Evolutionary conservation across 2,888 invertebrate species (phyloP).

Genomic region (Platycheirus rosarum): DNA sequence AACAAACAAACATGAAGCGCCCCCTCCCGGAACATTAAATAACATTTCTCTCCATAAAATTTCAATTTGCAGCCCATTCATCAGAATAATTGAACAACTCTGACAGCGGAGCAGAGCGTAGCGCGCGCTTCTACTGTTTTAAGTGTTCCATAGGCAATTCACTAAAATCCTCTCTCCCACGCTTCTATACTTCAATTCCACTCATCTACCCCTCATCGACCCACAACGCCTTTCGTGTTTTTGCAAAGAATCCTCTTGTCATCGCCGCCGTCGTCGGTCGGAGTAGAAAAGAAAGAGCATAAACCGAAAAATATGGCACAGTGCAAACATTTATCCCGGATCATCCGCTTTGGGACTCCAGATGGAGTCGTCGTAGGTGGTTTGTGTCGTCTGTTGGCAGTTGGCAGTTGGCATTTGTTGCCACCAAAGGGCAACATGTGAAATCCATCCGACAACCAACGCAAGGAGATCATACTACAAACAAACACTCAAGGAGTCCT

Average conservation of each 20-base stretch:
- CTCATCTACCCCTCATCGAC: neutral
- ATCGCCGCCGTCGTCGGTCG: neutral
- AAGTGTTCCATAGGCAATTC: constrained; percentile 73
- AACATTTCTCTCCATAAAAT: constrained; percentile 75
- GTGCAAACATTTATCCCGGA: constrained; percentile 63
- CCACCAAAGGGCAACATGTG: constrained; percentile 73
- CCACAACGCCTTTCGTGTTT: neutral
- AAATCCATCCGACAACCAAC: constrained; percentile 48
- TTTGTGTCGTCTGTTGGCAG: constrained; percentile 59
- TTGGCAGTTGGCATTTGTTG: constrained; percentile 19
- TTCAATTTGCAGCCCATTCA: constrained; percentile 76
- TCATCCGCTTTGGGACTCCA: constrained; percentile 59
- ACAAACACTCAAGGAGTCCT: constrained; percentile 10
- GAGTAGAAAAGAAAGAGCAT: constrained; percentile 4
- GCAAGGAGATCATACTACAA: constrained; percentile 18
- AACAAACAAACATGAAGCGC: constrained; percentile 43
- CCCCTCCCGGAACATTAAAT: constrained; percentile 70
- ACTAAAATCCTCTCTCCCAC: constrained; percentile 42
- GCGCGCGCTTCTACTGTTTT: constrained; percentile 66
- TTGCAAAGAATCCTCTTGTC: constrained; percentile 24
- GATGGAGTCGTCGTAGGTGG: constrained; percentile 59
- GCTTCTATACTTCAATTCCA: constrained; percentile 18
- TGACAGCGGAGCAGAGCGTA: constrained; percentile 61
- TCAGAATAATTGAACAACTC: constrained; percentile 77
- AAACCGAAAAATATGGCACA: constrained; percentile 66